Conservation (phyloP, 1,140 invertebrate genomes). For the Nasonia longicornis region DNA sequence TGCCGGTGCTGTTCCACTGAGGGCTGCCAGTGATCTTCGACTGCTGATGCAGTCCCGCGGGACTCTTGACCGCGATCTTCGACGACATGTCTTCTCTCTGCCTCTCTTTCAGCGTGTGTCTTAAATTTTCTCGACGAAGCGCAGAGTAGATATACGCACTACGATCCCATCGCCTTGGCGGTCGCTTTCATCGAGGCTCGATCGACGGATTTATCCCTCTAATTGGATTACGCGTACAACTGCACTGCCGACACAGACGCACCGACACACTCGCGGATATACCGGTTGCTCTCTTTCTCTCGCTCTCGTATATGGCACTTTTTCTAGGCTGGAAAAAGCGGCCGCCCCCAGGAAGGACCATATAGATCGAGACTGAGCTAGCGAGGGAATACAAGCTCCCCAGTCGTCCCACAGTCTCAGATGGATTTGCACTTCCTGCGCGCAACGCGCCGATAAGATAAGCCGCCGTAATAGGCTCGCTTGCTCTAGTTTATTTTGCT, state of each 20-base stretch:
- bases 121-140: neutral
- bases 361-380: slow-evolving; percentile 5
- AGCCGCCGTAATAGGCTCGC: neutral
- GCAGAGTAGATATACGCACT: neutral
- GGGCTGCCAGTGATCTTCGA: neutral
- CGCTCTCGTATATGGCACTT: slow-evolving; percentile 17
- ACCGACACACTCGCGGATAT: neutral
- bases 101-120: neutral
- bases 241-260: neutral
- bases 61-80: slow-evolving; percentile 31
- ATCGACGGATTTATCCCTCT: slow-evolving; percentile 36
- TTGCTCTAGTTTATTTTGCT: neutral
- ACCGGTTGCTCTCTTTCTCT: slow-evolving; percentile 22
- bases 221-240: slow-evolving; percentile 35
- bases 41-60: slow-evolving; percentile 14
- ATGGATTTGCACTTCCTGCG: slow-evolving; percentile 32
- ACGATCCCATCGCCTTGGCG: slow-evolving; percentile 22
- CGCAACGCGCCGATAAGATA: slow-evolving; percentile 13
- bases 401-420: slow-evolving; percentile 13
- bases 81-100: slow-evolving; percentile 9
- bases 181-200: slow-evolving; percentile 13
- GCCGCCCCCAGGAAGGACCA: slow-evolving; percentile 21
- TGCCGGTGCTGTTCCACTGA: slow-evolving; percentile 32
- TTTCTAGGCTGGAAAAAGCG: slow-evolving; percentile 30
- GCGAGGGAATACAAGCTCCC: neutral